Conservation (phyloP, 1,140 invertebrate species). For the Trichogramma pretiosum region DNA sequence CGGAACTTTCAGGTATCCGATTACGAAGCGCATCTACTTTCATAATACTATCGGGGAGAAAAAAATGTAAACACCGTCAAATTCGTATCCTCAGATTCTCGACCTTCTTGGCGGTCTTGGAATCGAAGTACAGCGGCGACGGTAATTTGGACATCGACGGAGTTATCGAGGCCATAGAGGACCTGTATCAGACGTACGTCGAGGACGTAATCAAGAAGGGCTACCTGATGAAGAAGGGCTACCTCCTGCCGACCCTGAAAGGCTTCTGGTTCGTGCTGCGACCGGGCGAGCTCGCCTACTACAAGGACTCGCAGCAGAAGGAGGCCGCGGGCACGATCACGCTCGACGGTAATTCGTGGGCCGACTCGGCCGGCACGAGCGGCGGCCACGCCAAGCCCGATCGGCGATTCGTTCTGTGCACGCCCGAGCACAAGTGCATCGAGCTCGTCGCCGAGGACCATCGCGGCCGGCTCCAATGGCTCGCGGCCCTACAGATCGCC, state of each 20-base stretch:
- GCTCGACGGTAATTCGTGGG: constrained; percentile 56
- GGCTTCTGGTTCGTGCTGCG: constrained; percentile 73
- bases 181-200: constrained; percentile 68
- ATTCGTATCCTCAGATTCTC: constrained; percentile 43
- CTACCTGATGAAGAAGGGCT: constrained; percentile 62
- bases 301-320: constrained; percentile 61
- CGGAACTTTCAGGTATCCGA: constrained; percentile 44
- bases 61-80: too few species aligned
- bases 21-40: neutral
- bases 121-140: constrained; percentile 56
- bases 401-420: constrained; percentile 51
- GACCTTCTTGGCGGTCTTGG: constrained; percentile 63
- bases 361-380: constrained; percentile 52
- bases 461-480: constrained; percentile 63
- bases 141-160: constrained; percentile 52
- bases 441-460: constrained; percentile 62
- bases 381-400: constrained; percentile 51
- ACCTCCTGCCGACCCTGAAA: constrained; percentile 63
- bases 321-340: constrained; percentile 59
- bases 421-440: constrained; percentile 54
- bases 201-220: constrained; percentile 79
- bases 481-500: constrained; percentile 60
- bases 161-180: constrained; percentile 61
- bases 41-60: neutral
- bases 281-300: constrained; percentile 65